Percentiles rank a stretch among this genome's conserved stretches.
These are phyloP conservation scores for Euthynnus affinis DNA, from an alignment of 2,797 vertebrate species.

Conservation along the genomic window DNA sequence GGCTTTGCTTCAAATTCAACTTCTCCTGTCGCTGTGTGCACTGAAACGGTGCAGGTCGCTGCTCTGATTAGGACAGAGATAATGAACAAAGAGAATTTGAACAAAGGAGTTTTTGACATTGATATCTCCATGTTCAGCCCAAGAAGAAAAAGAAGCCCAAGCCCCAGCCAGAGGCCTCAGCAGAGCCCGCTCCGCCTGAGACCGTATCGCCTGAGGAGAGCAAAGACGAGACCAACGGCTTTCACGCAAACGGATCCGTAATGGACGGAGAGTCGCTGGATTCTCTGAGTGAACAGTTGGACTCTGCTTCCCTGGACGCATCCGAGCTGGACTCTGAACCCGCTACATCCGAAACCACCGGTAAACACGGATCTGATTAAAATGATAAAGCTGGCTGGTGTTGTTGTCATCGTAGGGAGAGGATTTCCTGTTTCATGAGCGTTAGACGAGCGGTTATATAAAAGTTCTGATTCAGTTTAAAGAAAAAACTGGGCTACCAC, in stretches of 20 bases:
- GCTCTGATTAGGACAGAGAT: conserved; percentile 18
- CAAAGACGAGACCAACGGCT: conserved; percentile 91
- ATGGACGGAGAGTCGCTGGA: conserved; percentile 92
- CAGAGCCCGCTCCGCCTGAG: conserved; percentile 77
- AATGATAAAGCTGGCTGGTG: background rate
- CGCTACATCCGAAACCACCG: conserved; percentile 80
- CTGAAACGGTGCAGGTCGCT: background rate
- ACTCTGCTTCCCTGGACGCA: conserved; percentile 91
- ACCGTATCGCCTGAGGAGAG: conserved; percentile 63
- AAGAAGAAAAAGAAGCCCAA: conserved; percentile 98
- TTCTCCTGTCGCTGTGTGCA: background rate
- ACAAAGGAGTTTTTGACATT: conserved; percentile 36
- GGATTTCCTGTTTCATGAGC: background rate
- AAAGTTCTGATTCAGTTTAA: background rate
- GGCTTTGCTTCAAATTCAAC: background rate
- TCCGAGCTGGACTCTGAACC: conserved; percentile 90
- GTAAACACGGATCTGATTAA: conserved; percentile 50
- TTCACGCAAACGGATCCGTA: conserved; percentile 92
- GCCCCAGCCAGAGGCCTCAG: conserved; percentile 77
- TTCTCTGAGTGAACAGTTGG: conserved; percentile 94
- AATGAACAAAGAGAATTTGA: background rate
- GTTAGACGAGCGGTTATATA: background rate
- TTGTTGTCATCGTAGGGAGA: background rate
- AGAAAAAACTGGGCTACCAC: background rate
- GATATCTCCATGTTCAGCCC: conserved; percentile 73